Base-by-base conservation (phyloP, 2,113 vertebrate genomes). In the Acrocephalus arundinaceus region DNA sequence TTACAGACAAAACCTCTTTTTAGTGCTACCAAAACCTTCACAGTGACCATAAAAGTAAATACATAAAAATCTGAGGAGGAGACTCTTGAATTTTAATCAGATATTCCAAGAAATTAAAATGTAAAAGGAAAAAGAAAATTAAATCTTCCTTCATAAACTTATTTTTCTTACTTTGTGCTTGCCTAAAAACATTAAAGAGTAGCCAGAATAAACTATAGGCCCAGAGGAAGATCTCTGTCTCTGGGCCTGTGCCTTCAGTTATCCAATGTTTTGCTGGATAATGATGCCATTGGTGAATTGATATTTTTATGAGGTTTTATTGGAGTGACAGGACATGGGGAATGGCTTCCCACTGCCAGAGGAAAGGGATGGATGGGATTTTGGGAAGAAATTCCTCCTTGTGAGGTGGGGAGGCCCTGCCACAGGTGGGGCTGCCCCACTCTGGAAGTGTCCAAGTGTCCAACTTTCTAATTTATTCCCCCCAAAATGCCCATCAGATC, bases 321-420 rank as follows among this genome's bases (percentile, higher is more conserved):
- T 33, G n/a, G 18, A 43, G 35, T 4, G 21, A 3, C 25, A 45
- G 54, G 37, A 27, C 7, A 22, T 0, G 0, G 28, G 52, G 20
- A 41, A 41, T 10, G 51, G 9, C 2, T 55, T 9, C 59, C 15
- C 15, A 66, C 3, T 15, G 8, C 18, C 61, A 67, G 20, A 67
- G 35, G 20, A 5, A 3, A 35, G 61, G 61, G 10, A 0, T 10
- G 0, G 45, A 8, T 51, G 45, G 31, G 14, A 45, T 27, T 1
- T 4, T 18, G 37, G 35, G 45, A 9, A 43, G 35, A 0, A 58
- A 51, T 58, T 30, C 3, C 1, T 21, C 12, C 10, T 10, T 37
- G 31, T 0, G 37, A 68, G 25, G 30, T 30, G 30, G 13, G 8
- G 1, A 72, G 20, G 24, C 3, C 25, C 25, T 25, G 45, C 2